phyloP scores from a whole-genome alignment of 2,113 vertebrate genomes.

The Callipepla californica region DNA sequence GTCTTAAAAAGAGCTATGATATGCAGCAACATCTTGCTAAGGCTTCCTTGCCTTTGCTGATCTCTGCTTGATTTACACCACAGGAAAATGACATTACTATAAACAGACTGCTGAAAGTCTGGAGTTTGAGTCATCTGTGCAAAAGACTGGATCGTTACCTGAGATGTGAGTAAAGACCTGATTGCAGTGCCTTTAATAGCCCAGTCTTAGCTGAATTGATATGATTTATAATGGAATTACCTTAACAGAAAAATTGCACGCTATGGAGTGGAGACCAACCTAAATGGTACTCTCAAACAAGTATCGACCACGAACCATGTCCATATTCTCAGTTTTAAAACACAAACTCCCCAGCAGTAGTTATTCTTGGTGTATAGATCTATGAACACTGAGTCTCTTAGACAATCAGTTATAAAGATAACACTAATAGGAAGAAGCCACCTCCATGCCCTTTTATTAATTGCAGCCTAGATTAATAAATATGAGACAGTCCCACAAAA shows the following conservation, averaged over 20 bases:
- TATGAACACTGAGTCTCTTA: background rate
- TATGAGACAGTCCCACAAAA: background rate
- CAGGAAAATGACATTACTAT: background rate
- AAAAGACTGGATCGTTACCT: background rate
- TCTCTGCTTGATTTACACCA: background rate
- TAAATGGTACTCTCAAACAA: background rate
- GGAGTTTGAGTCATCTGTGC: background rate
- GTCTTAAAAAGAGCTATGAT: background rate
- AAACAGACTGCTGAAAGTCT: background rate
- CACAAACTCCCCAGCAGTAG: background rate
- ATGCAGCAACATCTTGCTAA: background rate
- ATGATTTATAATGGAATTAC: background rate
- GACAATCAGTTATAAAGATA: background rate
- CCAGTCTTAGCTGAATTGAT: background rate
- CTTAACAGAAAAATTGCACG: background rate
- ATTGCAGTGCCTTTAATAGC: background rate
- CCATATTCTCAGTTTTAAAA: background rate
- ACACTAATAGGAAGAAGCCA: background rate
- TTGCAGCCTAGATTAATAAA: background rate
- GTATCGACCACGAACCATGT: background rate
- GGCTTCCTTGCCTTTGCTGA: background rate
- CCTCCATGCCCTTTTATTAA: fast-evolving
- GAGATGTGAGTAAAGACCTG: background rate
- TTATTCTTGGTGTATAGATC: background rate
- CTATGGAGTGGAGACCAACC: background rate